A percentile compares a stretch with the other conserved stretches of the same genome.
Evolutionary conservation across 2,113 vertebrate genomes (phyloP).

Genomic region (Vulpes vulpes): DNA sequence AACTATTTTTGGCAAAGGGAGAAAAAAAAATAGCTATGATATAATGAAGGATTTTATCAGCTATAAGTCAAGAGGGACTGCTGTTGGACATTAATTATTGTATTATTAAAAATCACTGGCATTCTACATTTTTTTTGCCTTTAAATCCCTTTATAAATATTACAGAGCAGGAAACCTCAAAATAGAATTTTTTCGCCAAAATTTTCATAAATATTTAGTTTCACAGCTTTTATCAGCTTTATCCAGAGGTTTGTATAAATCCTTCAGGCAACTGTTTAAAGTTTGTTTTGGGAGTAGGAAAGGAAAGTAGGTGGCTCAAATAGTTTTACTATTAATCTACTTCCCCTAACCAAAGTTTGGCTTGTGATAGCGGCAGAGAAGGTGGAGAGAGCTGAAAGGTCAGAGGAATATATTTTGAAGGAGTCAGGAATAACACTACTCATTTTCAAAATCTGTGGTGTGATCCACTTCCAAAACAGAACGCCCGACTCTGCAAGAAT

Average conservation of each 20-base stretch:
- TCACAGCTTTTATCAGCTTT: constrained; percentile 49
- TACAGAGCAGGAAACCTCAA: constrained; percentile 8
- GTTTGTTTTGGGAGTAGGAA: neutral
- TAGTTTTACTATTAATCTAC: neutral
- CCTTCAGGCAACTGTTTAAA: neutral
- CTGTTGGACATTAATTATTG: neutral
- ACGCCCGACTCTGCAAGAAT: constrained; percentile 23
- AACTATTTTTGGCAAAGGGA: neutral
- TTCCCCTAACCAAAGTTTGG: neutral
- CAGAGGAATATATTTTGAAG: constrained; percentile 3
- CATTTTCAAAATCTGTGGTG: constrained; percentile 42
- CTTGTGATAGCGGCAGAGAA: neutral
- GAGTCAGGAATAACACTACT: neutral
- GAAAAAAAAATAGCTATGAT: neutral
- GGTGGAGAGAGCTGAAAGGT: constrained; percentile 16
- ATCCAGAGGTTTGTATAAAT: constrained; percentile 20
- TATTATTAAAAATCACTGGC: neutral
- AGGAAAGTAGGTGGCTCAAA: neutral
- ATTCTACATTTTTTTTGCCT: neutral
- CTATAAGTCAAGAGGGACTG: neutral
- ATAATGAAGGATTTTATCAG: neutral
- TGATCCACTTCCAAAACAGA: neutral
- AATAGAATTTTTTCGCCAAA: neutral
- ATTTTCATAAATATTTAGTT: constrained; percentile 59
- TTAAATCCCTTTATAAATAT: constrained; percentile 52